A percentile compares a stretch with the other conserved stretches of the same genome.
phyloP scores from a whole-genome alignment of 2,113 vertebrate genomes.

The Pimephales promelas region DNA sequence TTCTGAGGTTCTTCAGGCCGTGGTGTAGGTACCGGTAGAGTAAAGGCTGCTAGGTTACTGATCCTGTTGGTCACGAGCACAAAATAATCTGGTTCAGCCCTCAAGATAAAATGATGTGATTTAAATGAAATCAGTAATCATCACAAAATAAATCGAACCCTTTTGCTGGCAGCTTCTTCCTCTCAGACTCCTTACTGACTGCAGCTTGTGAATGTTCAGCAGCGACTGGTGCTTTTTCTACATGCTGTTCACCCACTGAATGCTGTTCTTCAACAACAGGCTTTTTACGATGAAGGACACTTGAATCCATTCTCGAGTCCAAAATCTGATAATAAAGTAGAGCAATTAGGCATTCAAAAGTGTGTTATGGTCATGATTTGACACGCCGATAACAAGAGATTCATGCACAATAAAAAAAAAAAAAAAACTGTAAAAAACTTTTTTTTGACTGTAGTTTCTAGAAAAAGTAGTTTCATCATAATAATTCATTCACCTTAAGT shows the following conservation, averaged over 20 bases:
- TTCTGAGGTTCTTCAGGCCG: slow-evolving; percentile 33
- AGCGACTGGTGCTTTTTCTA: slow-evolving; percentile 15
- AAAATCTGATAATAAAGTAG: slow-evolving; percentile 50
- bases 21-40: slow-evolving; percentile 22
- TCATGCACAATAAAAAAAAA: neutral
- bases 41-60: slow-evolving; percentile 44
- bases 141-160: slow-evolving; percentile 40
- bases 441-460: neutral
- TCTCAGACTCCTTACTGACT: slow-evolving; percentile 48
- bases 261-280: neutral
- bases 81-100: neutral
- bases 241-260: neutral
- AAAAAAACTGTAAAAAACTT: no score
- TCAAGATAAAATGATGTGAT: neutral
- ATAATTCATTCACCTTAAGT: slow-evolving; percentile 78
- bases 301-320: slow-evolving; percentile 44
- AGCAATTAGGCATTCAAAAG: neutral
- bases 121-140: neutral
- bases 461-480: neutral
- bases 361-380: neutral
- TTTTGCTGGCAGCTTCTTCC: slow-evolving; percentile 38
- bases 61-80: slow-evolving; percentile 38
- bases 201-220: slow-evolving; percentile 21
- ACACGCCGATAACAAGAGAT: neutral
- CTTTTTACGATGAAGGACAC: neutral